Evolutionary conservation across 2,797 vertebrate species (phyloP).

Genomic region (Geotrypetes seraphini): DNA sequence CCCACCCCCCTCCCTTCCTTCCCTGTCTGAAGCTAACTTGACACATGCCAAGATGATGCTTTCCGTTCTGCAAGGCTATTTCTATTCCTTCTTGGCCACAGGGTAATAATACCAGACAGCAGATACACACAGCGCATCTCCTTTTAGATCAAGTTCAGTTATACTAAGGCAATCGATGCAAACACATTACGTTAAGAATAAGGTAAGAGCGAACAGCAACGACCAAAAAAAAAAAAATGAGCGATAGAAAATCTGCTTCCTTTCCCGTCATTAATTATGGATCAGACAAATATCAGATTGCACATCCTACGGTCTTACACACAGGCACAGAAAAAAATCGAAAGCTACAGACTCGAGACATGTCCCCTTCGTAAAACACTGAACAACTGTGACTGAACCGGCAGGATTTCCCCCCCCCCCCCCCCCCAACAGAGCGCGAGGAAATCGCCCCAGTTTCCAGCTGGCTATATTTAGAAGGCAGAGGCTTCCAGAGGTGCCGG

Average conservation of each 20-base stretch:
- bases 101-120: too few relatives aligned
- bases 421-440: too few relatives aligned
- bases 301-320: conserved; percentile 12
- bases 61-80: neutral
- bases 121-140: too few relatives aligned
- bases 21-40: conserved; percentile 15
- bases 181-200: conserved; percentile 34
- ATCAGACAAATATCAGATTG: conserved; percentile 29
- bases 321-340: conserved; percentile 5
- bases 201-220: conserved; percentile 26
- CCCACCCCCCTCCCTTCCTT: neutral
- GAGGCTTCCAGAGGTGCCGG: neutral
- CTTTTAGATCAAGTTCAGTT: conserved; percentile 28
- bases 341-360: too few relatives aligned
- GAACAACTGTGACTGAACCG: conserved; percentile 23
- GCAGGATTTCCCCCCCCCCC: too few relatives aligned
- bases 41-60: conserved; percentile 14
- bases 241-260: conserved; percentile 37
- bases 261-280: conserved; percentile 54
- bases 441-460: conserved; percentile 3
- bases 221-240: too few relatives aligned
- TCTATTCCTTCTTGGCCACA: conserved; percentile 4
- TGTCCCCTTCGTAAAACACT: neutral
- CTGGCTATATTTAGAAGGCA: conserved; percentile 18
- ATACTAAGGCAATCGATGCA: conserved; percentile 34